These are phyloP conservation scores for Podiceps cristatus DNA, from an alignment of 2,113 vertebrate genomes.

Conservation along the genomic window DNA sequence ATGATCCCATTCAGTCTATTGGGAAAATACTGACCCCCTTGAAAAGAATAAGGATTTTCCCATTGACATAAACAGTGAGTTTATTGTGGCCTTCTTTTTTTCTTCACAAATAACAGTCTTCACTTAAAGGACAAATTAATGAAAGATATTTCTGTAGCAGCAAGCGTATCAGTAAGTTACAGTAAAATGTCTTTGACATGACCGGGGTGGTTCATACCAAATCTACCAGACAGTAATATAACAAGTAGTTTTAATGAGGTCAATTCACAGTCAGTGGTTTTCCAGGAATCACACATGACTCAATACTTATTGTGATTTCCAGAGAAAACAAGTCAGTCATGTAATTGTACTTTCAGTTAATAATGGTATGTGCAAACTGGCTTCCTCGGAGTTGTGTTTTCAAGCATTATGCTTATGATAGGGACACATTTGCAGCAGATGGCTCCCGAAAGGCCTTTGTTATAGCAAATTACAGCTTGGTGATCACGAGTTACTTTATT, in stretches of 20 bases:
- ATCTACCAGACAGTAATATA: not conserved
- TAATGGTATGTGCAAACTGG: not conserved
- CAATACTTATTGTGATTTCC: not conserved
- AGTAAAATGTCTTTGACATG: not conserved
- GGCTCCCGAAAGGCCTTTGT: not conserved
- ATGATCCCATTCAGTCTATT: not conserved
- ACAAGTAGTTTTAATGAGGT: not conserved
- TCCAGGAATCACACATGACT: not conserved
- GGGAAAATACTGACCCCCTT: not conserved
- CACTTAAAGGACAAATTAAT: not conserved
- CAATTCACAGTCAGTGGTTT: not conserved
- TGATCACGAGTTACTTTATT: not conserved
- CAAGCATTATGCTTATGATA: not conserved
- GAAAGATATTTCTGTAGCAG: not conserved
- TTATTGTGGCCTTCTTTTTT: not conserved
- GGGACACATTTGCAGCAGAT: not conserved
- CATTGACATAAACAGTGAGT: not conserved
- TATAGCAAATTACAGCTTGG: not conserved
- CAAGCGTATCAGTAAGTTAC: not conserved
- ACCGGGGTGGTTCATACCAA: not conserved
- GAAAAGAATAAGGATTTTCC: not conserved
- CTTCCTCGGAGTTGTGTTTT: not conserved
- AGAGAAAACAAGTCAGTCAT: slow-evolving; percentile 43
- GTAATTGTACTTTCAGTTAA: slow-evolving; percentile 20
- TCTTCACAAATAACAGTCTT: not conserved